Evolutionary conservation across 2,888 invertebrate species (phyloP), one percentile per base, ranked within the genome.

Genomic region (Perizoma affinitatum): DNA sequence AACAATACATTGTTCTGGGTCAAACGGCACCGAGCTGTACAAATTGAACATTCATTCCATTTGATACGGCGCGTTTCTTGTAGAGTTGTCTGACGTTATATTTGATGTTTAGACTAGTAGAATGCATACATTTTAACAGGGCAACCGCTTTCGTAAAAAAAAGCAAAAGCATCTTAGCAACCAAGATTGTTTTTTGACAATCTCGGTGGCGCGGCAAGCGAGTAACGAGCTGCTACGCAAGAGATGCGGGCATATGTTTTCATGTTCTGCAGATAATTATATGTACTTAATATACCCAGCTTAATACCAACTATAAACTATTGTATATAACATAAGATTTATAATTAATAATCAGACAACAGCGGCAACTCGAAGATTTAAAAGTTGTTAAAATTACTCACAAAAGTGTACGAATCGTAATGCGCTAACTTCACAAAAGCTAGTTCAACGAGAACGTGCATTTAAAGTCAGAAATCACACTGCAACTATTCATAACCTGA

Each of bases 401-500:
- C 65, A 67, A 69, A 70, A 73, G 70, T 74, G 63, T 69, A 69
- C 70, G 43, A 58, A 58, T 44, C 43, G 38, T 47, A 54, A 58
- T 49, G 9, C 38, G 53, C 34, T 70, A 76, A 74, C 48, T 77
- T 71, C 67, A 68, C 66, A 74, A 72, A 73, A 67, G 68, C 63
- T 63, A 58, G 70, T 68, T 62, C 65, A 69, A 65, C 67, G 63
- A 65, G 69, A 70, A 63, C 62, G 65, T 67, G 69, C 69, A 68
- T 71, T 69, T 68, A 66, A 68, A 69, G 68, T 69, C 51, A 48
- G 44, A 52, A 42, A 53, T 56, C 58, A 68, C 68, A 54, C 54
- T 41, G 52, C 36, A 63, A 47, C 58, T 56, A 65, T 54, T 54
- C 51, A 64, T 54, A 54, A 66, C 60, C 56, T 54, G 55, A 58